Base-by-base conservation (phyloP, 1,140 invertebrate species). In the Dolichoris vasculosae region DNA sequence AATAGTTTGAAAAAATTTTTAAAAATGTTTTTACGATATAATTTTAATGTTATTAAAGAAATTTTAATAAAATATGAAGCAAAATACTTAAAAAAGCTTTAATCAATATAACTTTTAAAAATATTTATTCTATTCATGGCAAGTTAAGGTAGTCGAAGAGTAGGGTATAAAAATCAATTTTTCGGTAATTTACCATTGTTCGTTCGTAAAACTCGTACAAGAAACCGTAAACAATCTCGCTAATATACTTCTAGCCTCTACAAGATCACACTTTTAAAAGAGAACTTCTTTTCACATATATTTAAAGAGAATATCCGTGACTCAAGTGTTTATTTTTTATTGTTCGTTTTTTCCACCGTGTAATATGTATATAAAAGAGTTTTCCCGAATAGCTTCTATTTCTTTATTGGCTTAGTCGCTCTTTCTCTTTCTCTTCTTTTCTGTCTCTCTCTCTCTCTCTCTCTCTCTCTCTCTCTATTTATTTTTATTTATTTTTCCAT, bases 281-380 rank as follows among this genome's bases (percentile, higher is more conserved):
- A 35, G 40, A 64, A 43, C 82, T 51, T 69, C 38, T 78, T 84
- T 48, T 20, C 75, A 8, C 13, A 35, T 51, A 35, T 32, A 51
- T 55, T 35, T 30, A 23, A 77, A 77, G 30, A 20, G 48, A 59
- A 55, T 78, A 59, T 35, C 32, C 38, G 20, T 75, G 73, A 69
- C n/a, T 78, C 75, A 48, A 84, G 82, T 84, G 82, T 84, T 84
- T 84, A 84, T 75, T 51, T 84, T 78, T 84, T 59, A 84, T 78
- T 63, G 82, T 46, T 84, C 82, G 75, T 75, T 83, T 76, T 23
- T 51, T 32, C 40, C 51, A 35, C 32, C 76, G 26, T 32, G 40
- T 78, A 78, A 78, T 38, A 55, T 38, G 51, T 13, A 11, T 32
- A 63, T 83, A 83, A 83, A 79, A 83, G 51, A 48, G 69, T 35